These are phyloP conservation scores for Laodelphax striatellus DNA, from an alignment of 1,140 invertebrate genomes.

Conservation along the genomic window DNA sequence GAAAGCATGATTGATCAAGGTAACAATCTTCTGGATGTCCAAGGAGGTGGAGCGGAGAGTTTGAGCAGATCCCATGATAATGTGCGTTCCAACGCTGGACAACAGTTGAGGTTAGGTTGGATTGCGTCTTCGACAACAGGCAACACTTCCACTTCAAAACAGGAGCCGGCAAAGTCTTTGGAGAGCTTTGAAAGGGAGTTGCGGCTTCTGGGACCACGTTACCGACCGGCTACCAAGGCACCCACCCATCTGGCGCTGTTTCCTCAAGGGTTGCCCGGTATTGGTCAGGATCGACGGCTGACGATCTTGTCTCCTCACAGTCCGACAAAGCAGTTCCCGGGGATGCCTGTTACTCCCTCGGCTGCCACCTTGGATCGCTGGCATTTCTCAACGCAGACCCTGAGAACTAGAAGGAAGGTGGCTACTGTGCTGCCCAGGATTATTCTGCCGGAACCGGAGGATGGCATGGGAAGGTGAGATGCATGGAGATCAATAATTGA, in stretches of 20 bases:
- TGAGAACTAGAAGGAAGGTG: constrained; percentile 53
- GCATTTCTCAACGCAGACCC: constrained; percentile 39
- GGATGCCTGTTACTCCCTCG: constrained; percentile 4
- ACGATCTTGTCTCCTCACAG: constrained; percentile 65
- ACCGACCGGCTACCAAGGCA: constrained; percentile 35
- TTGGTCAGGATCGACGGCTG: constrained; percentile 40
- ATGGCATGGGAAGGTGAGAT: constrained; percentile 45
- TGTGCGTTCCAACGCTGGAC: neutral
- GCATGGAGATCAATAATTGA: too few relatives aligned
- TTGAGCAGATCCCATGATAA: neutral
- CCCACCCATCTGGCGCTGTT: constrained; percentile 57
- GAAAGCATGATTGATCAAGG: neutral
- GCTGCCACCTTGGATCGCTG: constrained; percentile 36
- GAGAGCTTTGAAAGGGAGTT: constrained; percentile 43
- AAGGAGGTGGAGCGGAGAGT: neutral
- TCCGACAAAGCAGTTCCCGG: constrained; percentile 36
- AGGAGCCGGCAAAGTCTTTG: constrained; percentile 40
- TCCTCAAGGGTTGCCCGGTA: constrained; percentile 31
- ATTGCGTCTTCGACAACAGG: neutral
- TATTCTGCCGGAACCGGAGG: constrained; percentile 57
- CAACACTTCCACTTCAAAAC: constrained; percentile 14
- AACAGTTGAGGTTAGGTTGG: neutral
- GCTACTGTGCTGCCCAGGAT: constrained; percentile 61
- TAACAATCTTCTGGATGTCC: neutral
- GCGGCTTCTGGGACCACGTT: constrained; percentile 32